Evolutionary conservation across 2,113 vertebrate species (phyloP).

Genomic region (Gadus macrocephalus): DNA sequence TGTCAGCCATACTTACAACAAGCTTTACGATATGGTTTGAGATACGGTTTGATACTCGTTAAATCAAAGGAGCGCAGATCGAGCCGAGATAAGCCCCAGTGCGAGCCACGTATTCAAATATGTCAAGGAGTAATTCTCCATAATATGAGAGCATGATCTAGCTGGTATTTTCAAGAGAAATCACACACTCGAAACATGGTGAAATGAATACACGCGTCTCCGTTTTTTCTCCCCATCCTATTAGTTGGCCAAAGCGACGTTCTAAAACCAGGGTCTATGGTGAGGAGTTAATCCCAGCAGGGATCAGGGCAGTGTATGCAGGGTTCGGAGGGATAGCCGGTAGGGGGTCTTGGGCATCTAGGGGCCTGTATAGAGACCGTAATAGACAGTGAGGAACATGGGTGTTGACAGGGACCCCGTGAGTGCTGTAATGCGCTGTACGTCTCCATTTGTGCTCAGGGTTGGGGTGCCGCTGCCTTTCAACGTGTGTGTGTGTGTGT

Average conservation of each 20-base stretch:
- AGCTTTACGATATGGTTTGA: constrained; percentile 3
- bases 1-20: constrained; percentile 17
- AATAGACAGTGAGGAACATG: constrained; percentile 66
- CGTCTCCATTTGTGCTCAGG: constrained; percentile 60
- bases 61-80: constrained; percentile 35
- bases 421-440: constrained; percentile 62
- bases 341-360: constrained; percentile 37
- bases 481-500: neutral
- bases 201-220: constrained; percentile 22
- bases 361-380: constrained; percentile 45
- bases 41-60: constrained; percentile 16
- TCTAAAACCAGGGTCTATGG: constrained; percentile 38
- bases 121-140: constrained; percentile 53
- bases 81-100: constrained; percentile 31
- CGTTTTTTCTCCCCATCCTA: constrained; percentile 25
- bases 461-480: constrained; percentile 33
- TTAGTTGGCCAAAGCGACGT: constrained; percentile 36
- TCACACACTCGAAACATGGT: constrained; percentile 27
- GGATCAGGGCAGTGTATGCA: constrained; percentile 26
- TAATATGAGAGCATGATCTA: constrained; percentile 36
- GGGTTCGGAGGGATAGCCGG: constrained; percentile 26
- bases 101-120: constrained; percentile 35
- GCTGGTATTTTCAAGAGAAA: constrained; percentile 26
- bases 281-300: constrained; percentile 13
- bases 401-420: constrained; percentile 68